phyloP scores from a whole-genome alignment of 35 echinoderm and acorn worm species.

The Apostichopus californicus region DNA sequence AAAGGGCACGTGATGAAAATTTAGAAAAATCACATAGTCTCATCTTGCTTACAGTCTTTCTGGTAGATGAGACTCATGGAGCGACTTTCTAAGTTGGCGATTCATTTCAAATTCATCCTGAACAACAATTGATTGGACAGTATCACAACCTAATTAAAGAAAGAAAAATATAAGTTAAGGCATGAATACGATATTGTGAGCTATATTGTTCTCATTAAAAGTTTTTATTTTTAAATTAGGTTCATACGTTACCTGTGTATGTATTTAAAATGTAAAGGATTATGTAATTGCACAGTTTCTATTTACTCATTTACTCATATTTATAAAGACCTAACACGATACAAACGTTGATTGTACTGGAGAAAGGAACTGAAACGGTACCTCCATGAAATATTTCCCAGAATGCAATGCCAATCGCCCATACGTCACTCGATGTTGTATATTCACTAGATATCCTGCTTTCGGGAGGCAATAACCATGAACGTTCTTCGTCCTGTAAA shows the following conservation, averaged over 20 bases:
- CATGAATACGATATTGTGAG: too few relatives aligned
- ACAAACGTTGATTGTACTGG: too few relatives aligned
- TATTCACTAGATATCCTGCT: background rate
- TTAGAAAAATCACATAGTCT: too few relatives aligned
- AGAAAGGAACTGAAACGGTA: background rate
- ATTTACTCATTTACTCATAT: too few relatives aligned
- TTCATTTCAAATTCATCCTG: background rate
- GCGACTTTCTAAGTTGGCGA: background rate
- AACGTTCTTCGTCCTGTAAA: background rate
- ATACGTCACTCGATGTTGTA: background rate
- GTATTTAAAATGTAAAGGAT: too few relatives aligned
- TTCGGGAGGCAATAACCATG: background rate
- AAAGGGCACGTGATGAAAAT: background rate
- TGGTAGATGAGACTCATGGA: background rate
- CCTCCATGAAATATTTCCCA: background rate
- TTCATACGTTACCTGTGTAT: too few relatives aligned
- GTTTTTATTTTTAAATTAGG: too few relatives aligned
- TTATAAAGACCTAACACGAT: too few relatives aligned
- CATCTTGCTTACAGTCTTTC: background rate
- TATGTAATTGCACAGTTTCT: too few relatives aligned
- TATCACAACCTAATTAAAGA: background rate
- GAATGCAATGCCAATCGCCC: slow-evolving; percentile 12
- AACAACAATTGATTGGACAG: background rate
- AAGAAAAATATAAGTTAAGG: background rate
- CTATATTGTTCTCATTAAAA: too few relatives aligned